Evolutionary conservation across 2,888 invertebrate species (phyloP), one percentile per base, ranked within the genome.

Genomic region (Lordiphosa andalusiaca): DNA sequence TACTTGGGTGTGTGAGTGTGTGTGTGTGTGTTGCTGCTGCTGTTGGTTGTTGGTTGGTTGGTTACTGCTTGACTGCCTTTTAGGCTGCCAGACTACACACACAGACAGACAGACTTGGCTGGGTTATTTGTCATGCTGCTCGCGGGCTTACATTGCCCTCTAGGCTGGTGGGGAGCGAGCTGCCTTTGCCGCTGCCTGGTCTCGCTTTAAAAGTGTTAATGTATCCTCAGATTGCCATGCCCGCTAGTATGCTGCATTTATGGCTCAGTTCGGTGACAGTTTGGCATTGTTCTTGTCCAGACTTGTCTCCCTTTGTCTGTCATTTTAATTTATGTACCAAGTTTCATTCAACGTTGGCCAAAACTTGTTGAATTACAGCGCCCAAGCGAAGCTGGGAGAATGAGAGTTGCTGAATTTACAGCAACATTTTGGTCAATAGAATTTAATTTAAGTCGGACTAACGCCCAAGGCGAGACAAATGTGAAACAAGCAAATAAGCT

Each of bases 331-430:
- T 69, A 67, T 72, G 77, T 53, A 42, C 48, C 46, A 19, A 49
- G 46, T 49, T 60, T 52, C 47, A 48, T 23, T 23, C 13, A 33
- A 9, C 30, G 9, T 30, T 30, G 9, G 47, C 12, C 46, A n/a
- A 66, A 71, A 80, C 77, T 76, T 80, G 71, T 76, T 80, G 76
- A 76, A 69, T 75, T 60, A 59, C 41, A 38, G 30, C 52, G 36
- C 35, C 25, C 25, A 7, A 25, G 10, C 37, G 13, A 48, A 7
- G 25, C 7, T 7, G 2, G 25, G 25, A 2, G 7, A 7, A 25
- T 25, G 25, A 25, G 25, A 25, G 2, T 25, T 25, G 1, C 25
- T 6, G 25, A 25, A 30, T 30, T 30, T 30, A 30, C 10, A 30
- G 30, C 30, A 4, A 30, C 7, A 9, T 10, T 30, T 30, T 30